These are phyloP conservation scores for Melolontha melolontha DNA, from an alignment of 2,888 invertebrate species.

Conservation along the genomic window DNA sequence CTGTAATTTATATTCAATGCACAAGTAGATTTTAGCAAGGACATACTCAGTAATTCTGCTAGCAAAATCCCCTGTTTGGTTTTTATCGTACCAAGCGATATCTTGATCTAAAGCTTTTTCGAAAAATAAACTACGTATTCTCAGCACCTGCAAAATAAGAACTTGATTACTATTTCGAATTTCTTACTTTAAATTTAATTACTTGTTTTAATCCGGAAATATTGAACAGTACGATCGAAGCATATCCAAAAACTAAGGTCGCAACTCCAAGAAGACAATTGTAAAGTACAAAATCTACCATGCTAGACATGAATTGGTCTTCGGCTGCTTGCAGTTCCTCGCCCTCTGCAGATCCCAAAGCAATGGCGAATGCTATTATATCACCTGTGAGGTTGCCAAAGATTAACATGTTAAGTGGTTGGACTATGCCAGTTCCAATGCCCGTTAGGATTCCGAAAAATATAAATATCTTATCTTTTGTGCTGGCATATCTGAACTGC, in stretches of 20 bases:
- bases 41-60: conserved; percentile 81
- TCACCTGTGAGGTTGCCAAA: conserved; percentile 75
- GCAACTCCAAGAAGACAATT: conserved; percentile 73
- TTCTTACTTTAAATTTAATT: conserved; percentile 35
- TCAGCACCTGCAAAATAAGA: conserved; percentile 67
- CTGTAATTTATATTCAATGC: not conserved
- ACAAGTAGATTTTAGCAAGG: not conserved
- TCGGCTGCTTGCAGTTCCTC: conserved; percentile 49
- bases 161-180: conserved; percentile 1
- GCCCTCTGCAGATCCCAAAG: not conserved
- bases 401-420: conserved; percentile 77
- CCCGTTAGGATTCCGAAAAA: conserved; percentile 70
- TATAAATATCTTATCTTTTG: conserved; percentile 71
- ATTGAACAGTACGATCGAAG: conserved; percentile 77
- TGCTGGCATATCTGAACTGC: conserved; percentile 77
- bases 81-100: conserved; percentile 78
- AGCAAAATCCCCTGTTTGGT: conserved; percentile 80
- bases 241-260: conserved; percentile 73
- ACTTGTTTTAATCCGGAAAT: conserved; percentile 79
- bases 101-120: conserved; percentile 79
- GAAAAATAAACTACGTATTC: conserved; percentile 74
- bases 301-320: conserved; percentile 67
- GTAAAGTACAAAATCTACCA: conserved; percentile 71
- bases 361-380: conserved; percentile 66
- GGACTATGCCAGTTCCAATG: conserved; percentile 71